A percentile compares a stretch with the other conserved stretches of the same genome.
These are phyloP conservation scores for Elmis aenea DNA, from an alignment of 2,888 invertebrate genomes.

Conservation along the genomic window DNA sequence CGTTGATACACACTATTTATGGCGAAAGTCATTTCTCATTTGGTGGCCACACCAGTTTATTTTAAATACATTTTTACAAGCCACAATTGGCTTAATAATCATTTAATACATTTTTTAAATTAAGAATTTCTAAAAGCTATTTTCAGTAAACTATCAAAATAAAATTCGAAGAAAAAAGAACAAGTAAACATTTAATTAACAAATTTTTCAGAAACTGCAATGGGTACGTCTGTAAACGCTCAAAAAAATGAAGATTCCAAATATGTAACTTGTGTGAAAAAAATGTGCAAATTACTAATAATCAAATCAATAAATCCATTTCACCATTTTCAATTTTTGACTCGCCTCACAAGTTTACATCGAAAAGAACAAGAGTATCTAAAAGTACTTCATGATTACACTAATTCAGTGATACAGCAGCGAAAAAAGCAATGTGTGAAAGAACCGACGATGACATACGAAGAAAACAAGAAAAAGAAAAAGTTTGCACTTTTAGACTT, in stretches of 20 bases:
- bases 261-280: slow-evolving; percentile 68
- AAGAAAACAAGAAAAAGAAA: slow-evolving; percentile 51
- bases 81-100: no score
- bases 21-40: no score
- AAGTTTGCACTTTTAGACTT: slow-evolving; percentile 66
- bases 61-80: no score
- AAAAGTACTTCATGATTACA: slow-evolving; percentile 51
- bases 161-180: background rate
- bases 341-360: slow-evolving; percentile 55
- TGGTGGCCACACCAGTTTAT: no score
- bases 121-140: no score
- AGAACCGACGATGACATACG: slow-evolving; percentile 10
- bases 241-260: slow-evolving; percentile 63
- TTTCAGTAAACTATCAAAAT: background rate
- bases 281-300: slow-evolving; percentile 41
- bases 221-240: slow-evolving; percentile 72
- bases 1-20: no score
- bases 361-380: slow-evolving; percentile 50
- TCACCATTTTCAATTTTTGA: no score
- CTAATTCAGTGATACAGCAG: slow-evolving; percentile 53
- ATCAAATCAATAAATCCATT: slow-evolving; percentile 50
- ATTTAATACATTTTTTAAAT: no score
- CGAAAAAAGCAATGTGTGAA: slow-evolving; percentile 37
- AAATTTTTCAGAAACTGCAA: slow-evolving; percentile 71
- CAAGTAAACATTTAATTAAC: background rate